phyloP scores from a whole-genome alignment of 2,113 vertebrate genomes.

The Semicossyphus pulcher region DNA sequence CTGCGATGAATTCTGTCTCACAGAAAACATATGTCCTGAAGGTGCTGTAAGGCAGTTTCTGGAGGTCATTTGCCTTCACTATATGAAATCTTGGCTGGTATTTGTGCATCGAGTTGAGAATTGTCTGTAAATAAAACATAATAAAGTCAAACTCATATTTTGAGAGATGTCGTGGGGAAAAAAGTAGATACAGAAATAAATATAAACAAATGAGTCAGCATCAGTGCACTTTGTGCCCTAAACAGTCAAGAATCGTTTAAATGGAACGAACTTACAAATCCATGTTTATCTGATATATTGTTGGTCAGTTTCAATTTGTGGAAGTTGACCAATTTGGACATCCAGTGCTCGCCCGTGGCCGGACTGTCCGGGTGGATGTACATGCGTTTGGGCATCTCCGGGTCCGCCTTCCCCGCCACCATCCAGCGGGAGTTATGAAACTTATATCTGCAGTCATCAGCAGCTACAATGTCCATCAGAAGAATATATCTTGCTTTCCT shows the following conservation, averaged over 20 bases:
- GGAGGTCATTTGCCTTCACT: conserved; percentile 91
- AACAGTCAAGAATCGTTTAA: no score
- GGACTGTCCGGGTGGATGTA: conserved; percentile 98
- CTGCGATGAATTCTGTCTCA: conserved; percentile 95
- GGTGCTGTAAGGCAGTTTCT: conserved; percentile 93
- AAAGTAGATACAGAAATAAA: no score
- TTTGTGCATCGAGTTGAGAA: conserved; percentile 98
- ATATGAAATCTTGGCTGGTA: conserved; percentile 96
- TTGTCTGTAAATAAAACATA: conserved; percentile 84
- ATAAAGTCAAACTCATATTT: no score
- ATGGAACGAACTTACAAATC: conserved; percentile 98
- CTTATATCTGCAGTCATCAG: conserved; percentile 96
- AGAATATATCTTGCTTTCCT: conserved; percentile 92
- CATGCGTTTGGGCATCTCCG: conserved; percentile 97
- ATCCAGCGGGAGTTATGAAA: conserved; percentile 96
- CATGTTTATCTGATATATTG: conserved; percentile 96
- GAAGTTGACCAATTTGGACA: conserved; percentile 95
- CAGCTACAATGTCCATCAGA: conserved; percentile 94
- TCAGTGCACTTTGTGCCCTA: no score
- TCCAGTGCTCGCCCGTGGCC: conserved; percentile 95
- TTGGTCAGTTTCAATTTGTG: conserved; percentile 98
- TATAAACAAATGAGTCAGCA: no score
- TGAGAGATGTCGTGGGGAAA: no score
- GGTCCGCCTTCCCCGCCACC: conserved; percentile 96
- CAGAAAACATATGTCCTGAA: conserved; percentile 94